These are phyloP conservation scores for Monodelphis domestica DNA, from an alignment of 2,797 vertebrate genomes.

Conservation along the genomic window DNA sequence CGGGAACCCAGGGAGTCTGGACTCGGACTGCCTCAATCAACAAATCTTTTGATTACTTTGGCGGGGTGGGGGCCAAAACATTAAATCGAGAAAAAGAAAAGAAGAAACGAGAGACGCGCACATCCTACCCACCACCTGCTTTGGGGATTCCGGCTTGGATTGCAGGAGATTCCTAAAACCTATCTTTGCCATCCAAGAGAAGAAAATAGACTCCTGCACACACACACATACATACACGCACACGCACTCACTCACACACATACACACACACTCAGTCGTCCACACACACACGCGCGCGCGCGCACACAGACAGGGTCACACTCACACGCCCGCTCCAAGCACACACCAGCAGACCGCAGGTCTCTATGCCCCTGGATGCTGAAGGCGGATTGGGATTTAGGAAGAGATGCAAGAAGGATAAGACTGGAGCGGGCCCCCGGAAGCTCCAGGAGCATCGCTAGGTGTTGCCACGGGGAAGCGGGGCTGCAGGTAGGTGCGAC, in stretches of 20 bases:
- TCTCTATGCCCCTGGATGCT: slow-evolving; percentile 80
- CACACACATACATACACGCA: not conserved
- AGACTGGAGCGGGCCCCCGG: slow-evolving; percentile 81
- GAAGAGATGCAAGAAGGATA: slow-evolving; percentile 88
- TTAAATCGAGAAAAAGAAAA: not conserved
- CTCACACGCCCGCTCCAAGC: slow-evolving; percentile 59
- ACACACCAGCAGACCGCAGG: slow-evolving; percentile 37
- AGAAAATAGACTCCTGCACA: not conserved
- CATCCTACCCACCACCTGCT: slow-evolving; percentile 28
- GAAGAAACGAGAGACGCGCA: not conserved
- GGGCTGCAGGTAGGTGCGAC: slow-evolving; percentile 88
- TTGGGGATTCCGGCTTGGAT: slow-evolving; percentile 18
- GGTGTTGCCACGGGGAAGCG: slow-evolving; percentile 86
- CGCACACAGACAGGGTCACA: not conserved
- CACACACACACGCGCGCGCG: not conserved
- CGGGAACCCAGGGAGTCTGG: slow-evolving; percentile 54
- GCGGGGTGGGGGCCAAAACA: slow-evolving; percentile 23
- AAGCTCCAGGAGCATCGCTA: slow-evolving; percentile 84
- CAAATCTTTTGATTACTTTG: slow-evolving; percentile 61
- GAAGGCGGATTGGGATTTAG: slow-evolving; percentile 84
- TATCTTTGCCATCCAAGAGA: slow-evolving; percentile 40
- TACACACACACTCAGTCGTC: not conserved
- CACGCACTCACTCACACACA: slow-evolving; percentile 28
- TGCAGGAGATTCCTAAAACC: slow-evolving; percentile 49
- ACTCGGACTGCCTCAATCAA: slow-evolving; percentile 9